Conservation (phyloP, 1,140 invertebrate genomes). For the Heliconius congener region DNA sequence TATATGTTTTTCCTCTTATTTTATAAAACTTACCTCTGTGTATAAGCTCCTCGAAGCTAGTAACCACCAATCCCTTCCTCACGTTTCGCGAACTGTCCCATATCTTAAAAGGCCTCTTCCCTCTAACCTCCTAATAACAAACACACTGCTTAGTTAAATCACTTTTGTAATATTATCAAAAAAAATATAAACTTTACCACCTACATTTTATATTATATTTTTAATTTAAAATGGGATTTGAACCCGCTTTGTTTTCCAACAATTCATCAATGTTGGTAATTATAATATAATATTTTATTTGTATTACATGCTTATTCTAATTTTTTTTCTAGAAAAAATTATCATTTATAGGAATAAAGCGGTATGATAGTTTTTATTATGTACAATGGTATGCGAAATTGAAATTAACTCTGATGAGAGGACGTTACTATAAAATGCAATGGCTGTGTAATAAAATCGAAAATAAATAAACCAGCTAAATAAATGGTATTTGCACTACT, state of each 20-base stretch:
- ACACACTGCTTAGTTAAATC: neutral
- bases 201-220: neutral
- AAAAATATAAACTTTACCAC: neutral
- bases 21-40: constrained; percentile 86
- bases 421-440: constrained; percentile 13
- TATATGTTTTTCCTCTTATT: neutral
- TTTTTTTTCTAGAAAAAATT: neutral
- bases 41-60: constrained; percentile 94
- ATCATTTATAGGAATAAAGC: constrained; percentile 7
- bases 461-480: constrained; percentile 10
- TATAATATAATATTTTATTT: neutral
- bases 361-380: constrained; percentile 8
- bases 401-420: neutral
- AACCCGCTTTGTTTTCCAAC: neutral
- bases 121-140: constrained; percentile 90
- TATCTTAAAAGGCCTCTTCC: constrained; percentile 98
- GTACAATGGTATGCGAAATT: constrained; percentile 8
- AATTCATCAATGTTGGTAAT: too few relatives aligned
- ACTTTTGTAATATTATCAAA: neutral
- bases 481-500: neutral
- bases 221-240: neutral
- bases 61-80: constrained; percentile 95
- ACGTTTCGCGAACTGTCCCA: constrained; percentile 97
- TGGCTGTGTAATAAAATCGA: neutral
- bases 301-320: neutral